phyloP scores from a whole-genome alignment of 2,113 vertebrate genomes.

The Platanista minor region DNA sequence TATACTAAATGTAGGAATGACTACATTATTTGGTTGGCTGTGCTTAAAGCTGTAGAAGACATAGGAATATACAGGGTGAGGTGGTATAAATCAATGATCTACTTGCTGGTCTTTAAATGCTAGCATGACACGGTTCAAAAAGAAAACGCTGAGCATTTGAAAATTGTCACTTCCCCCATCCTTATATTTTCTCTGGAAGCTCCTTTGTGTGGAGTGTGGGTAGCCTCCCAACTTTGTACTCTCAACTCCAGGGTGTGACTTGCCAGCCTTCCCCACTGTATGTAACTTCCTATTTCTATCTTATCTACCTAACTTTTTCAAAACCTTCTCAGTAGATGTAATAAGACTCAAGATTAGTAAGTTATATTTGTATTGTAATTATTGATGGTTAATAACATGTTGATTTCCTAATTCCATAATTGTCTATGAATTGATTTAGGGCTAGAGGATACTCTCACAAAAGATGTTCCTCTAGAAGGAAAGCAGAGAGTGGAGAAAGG shows the following conservation, averaged over 20 bases:
- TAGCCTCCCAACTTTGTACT: fast-evolving
- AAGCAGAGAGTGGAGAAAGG: background rate
- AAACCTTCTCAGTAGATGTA: background rate
- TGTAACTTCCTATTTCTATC: background rate
- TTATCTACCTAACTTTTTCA: background rate
- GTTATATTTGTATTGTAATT: background rate
- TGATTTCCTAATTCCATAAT: background rate
- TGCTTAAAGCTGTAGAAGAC: background rate
- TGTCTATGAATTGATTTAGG: background rate
- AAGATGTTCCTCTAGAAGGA: background rate
- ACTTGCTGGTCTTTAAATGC: background rate
- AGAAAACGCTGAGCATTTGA: background rate
- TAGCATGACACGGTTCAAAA: background rate
- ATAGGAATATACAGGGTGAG: background rate
- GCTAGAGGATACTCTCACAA: background rate
- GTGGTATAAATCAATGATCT: background rate
- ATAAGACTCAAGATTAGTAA: background rate
- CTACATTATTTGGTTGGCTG: background rate
- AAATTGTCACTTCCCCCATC: background rate
- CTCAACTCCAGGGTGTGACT: background rate
- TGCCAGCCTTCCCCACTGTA: background rate
- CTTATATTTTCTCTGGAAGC: background rate
- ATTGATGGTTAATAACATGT: background rate
- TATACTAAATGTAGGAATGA: background rate
- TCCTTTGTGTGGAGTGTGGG: background rate